Evolutionary conservation across 2,888 invertebrate species (phyloP).

Genomic region (Polyommatus icarus): DNA sequence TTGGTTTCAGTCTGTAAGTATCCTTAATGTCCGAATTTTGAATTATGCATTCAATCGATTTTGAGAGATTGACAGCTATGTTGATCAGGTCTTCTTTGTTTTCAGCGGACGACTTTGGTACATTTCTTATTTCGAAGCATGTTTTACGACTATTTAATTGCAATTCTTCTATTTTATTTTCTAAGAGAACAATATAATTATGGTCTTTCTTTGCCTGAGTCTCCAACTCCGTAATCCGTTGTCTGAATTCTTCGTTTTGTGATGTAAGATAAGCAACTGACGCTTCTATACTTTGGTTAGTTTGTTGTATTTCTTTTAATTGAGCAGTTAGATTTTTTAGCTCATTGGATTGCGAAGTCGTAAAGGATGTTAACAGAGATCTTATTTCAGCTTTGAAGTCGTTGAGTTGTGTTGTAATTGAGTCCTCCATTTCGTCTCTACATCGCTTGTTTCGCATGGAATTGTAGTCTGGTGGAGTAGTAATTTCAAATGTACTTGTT

Average conservation of each 20-base stretch:
- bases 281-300: background rate
- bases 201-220: constrained; percentile 26
- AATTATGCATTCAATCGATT: background rate
- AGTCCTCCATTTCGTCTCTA: background rate
- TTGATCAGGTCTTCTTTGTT: constrained; percentile 35
- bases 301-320: background rate
- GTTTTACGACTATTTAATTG: constrained; percentile 33
- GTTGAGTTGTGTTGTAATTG: background rate
- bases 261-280: constrained; percentile 1
- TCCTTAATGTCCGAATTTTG: too few relatives aligned
- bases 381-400: background rate
- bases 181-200: constrained; percentile 36
- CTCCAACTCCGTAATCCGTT: constrained; percentile 31
- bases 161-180: constrained; percentile 38
- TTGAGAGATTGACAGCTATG: constrained; percentile 34
- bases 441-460: background rate
- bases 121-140: constrained; percentile 39
- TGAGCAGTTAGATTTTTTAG: background rate
- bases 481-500: background rate
- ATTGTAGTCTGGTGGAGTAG: background rate
- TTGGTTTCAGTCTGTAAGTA: too few relatives aligned
- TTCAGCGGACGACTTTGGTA: constrained; percentile 36
- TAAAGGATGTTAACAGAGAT: background rate
- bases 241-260: constrained; percentile 34
- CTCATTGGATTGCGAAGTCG: background rate